These are phyloP conservation scores for Heliconius hewitsoni DNA, from an alignment of 1,140 invertebrate species.

Conservation along the genomic window DNA sequence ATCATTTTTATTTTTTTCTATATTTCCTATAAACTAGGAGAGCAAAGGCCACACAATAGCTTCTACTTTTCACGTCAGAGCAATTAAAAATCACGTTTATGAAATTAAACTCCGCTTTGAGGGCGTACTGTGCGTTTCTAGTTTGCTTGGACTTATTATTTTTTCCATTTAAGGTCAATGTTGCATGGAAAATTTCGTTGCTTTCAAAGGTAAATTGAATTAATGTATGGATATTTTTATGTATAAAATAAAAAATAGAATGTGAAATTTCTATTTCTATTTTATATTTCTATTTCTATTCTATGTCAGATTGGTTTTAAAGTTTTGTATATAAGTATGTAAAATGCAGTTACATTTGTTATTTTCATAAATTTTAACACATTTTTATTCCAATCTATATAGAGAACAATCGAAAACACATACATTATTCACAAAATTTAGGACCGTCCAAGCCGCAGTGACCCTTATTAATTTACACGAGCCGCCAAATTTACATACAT, in stretches of 20 bases:
- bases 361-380: not conserved
- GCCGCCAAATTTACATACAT: not conserved
- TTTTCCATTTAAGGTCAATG: not conserved
- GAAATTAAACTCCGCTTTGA: constrained; percentile 22
- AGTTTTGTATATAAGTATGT: not conserved
- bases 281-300: no score
- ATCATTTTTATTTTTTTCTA: not conserved
- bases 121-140: not conserved
- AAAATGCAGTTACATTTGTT: not conserved
- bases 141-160: constrained; percentile 6
- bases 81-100: constrained; percentile 21
- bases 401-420: not conserved
- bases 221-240: not conserved
- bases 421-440: constrained; percentile 3
- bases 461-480: constrained; percentile 7
- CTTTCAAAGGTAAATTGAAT: not conserved
- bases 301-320: not conserved
- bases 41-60: not conserved
- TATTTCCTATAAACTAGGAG: not conserved
- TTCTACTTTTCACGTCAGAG: not conserved
- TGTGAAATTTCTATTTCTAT: no score
- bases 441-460: constrained; percentile 1
- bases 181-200: constrained; percentile 10
- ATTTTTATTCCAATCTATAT: not conserved
- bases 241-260: no score